Percentiles rank a stretch among this genome's conserved stretches.
These are phyloP conservation scores for Upupa epops DNA, from an alignment of 2,113 vertebrate genomes.

Conservation along the genomic window DNA sequence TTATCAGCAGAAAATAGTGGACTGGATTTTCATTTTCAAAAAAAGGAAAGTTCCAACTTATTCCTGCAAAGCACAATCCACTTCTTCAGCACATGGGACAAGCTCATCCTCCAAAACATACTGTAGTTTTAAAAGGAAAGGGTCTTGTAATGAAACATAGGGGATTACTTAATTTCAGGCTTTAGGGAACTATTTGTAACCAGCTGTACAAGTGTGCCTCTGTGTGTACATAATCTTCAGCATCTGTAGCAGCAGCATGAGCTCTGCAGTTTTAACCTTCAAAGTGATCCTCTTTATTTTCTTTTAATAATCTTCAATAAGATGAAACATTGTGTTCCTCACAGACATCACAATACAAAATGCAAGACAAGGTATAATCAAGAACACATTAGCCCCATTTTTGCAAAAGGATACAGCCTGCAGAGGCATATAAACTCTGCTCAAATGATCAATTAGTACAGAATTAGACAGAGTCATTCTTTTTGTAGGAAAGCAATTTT, in stretches of 20 bases:
- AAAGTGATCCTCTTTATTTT: not conserved
- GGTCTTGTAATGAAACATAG: not conserved
- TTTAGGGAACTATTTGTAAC: not conserved
- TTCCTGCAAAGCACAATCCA: not conserved
- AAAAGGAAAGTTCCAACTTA: not conserved
- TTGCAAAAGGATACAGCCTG: not conserved
- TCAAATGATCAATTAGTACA: not conserved
- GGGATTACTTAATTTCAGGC: not conserved
- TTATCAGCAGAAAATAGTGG: not conserved
- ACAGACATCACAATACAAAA: not conserved
- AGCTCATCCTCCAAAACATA: not conserved
- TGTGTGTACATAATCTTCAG: not conserved
- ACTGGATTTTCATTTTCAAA: not conserved
- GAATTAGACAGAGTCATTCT: not conserved
- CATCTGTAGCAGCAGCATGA: not conserved
- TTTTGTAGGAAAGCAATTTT: not conserved
- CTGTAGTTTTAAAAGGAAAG: not conserved
- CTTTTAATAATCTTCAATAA: not conserved
- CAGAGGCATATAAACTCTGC: not conserved
- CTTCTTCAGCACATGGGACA: not conserved
- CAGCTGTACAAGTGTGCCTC: not conserved
- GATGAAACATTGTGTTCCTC: not conserved
- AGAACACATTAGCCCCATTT: not conserved
- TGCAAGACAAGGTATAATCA: not conserved
- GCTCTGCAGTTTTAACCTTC: not conserved